Conservation (phyloP, 2,113 vertebrate species). For the Muntiacus muntjak region DNA sequence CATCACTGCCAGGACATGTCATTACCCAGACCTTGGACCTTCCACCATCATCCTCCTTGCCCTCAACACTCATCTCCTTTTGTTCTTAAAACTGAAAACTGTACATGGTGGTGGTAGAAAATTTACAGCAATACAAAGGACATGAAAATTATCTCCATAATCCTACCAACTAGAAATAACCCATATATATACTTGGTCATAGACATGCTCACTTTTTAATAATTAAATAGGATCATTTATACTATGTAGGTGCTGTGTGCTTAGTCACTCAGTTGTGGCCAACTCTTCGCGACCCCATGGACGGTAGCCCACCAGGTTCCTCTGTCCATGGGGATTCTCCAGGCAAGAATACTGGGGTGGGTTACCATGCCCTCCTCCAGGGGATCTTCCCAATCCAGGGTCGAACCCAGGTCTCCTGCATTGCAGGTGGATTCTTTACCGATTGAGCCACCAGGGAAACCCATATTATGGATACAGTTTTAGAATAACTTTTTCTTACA, state of each 20-base stretch:
- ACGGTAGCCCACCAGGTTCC: not conserved
- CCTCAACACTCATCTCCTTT: not conserved
- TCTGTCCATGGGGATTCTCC: not conserved
- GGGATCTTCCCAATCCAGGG: not conserved
- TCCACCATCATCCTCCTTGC: not conserved
- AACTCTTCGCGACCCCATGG: not conserved
- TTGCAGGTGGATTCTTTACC: not conserved
- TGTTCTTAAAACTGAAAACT: conserved; percentile 6
- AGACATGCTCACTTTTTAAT: not conserved
- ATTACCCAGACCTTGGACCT: not conserved
- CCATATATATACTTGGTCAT: not conserved
- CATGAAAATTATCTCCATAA: not conserved
- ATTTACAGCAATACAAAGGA: not conserved
- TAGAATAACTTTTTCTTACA: not conserved
- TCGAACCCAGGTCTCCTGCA: not conserved
- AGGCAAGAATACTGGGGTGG: not conserved
- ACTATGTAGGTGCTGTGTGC: not conserved
- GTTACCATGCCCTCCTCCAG: not conserved
- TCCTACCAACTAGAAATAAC: not conserved
- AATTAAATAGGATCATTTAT: not conserved
- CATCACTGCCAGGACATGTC: not conserved
- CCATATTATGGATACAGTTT: not conserved
- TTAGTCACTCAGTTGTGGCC: not conserved
- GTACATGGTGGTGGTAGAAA: not conserved
- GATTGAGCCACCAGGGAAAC: not conserved